Evolutionary conservation across 2,113 vertebrate species (phyloP).

Genomic region (Gymnorhina tibicen): DNA sequence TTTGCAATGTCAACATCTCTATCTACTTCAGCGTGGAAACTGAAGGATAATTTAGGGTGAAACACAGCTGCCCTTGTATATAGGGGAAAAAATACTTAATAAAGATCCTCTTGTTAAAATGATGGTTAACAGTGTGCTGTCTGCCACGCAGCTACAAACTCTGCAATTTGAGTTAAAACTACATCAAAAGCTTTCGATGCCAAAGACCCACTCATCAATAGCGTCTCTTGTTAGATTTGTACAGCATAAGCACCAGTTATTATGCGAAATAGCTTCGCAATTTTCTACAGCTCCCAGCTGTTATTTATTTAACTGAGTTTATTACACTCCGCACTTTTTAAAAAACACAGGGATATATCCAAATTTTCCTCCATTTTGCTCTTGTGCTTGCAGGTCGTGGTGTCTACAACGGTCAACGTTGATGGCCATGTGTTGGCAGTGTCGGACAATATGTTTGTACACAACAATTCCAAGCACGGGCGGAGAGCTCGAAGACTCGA

Average conservation of each 20-base stretch:
- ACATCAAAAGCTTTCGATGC: constrained; percentile 78
- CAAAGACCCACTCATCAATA: constrained; percentile 79
- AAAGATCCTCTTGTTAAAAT: constrained; percentile 81
- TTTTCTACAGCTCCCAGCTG: constrained; percentile 79
- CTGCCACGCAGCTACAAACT: constrained; percentile 74
- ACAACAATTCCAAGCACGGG: constrained; percentile 97
- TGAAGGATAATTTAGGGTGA: constrained; percentile 75
- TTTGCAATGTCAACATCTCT: constrained; percentile 74
- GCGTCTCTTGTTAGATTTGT: constrained; percentile 78
- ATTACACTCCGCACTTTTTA: constrained; percentile 60
- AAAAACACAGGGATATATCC: constrained; percentile 22
- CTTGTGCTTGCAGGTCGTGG: constrained; percentile 84
- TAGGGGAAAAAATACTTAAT: constrained; percentile 71
- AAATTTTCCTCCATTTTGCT: constrained; percentile 58
- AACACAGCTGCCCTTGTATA: constrained; percentile 76
- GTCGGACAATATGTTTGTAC: constrained; percentile 99
- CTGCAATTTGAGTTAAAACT: constrained; percentile 80
- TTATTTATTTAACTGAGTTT: constrained; percentile 81
- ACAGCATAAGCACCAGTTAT: constrained; percentile 78
- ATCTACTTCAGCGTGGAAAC: constrained; percentile 68
- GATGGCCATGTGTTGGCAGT: constrained; percentile 95
- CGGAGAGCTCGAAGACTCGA: constrained; percentile 90
- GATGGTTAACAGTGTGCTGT: constrained; percentile 77
- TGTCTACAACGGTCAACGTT: constrained; percentile 96
- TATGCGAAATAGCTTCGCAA: constrained; percentile 79